Evolutionary conservation across 1,140 invertebrate species (phyloP).

Genomic region (Hyposmocoma kahamanoa): DNA sequence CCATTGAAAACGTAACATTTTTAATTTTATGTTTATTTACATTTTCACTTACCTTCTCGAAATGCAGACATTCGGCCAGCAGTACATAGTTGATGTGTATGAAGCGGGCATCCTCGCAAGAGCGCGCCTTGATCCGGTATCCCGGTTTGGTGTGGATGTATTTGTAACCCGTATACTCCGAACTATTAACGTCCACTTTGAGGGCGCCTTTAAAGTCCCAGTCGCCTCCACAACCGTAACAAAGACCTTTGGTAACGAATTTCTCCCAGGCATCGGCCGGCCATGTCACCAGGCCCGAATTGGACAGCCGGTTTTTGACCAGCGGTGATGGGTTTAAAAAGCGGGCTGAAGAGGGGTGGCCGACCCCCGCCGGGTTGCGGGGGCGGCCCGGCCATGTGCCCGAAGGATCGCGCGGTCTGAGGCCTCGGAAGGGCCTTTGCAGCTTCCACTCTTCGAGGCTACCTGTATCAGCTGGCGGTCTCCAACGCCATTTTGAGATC

Average conservation of each 20-base stretch:
- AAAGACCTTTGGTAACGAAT: constrained; percentile 51
- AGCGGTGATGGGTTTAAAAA: constrained; percentile 3
- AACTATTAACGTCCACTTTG: constrained; percentile 60
- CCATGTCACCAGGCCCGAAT: constrained; percentile 10
- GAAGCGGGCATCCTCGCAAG: constrained; percentile 77
- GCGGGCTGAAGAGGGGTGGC: constrained; percentile 10
- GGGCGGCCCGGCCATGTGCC: constrained; percentile 67
- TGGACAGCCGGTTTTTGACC: background rate
- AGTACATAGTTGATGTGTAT: constrained; percentile 77
- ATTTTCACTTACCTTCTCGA: constrained; percentile 80
- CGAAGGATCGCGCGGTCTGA: constrained; percentile 27
- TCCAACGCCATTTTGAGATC: constrained; percentile 69
- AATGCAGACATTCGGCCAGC: constrained; percentile 74
- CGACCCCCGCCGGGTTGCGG: constrained; percentile 45
- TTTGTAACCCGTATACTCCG: constrained; percentile 66
- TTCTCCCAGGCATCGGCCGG: constrained; percentile 37
- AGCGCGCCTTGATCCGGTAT: constrained; percentile 54
- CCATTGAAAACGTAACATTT: no score
- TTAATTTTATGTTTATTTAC: no score
- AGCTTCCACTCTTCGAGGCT: constrained; percentile 61
- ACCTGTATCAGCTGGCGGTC: constrained; percentile 52
- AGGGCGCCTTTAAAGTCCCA: constrained; percentile 56
- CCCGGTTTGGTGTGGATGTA: constrained; percentile 53
- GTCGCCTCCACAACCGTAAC: constrained; percentile 58
- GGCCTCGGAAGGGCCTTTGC: constrained; percentile 43